Evolutionary conservation across 92 coral and sea anemone genomes (phyloP).

Genomic region (Palythoa caribaeorum): DNA sequence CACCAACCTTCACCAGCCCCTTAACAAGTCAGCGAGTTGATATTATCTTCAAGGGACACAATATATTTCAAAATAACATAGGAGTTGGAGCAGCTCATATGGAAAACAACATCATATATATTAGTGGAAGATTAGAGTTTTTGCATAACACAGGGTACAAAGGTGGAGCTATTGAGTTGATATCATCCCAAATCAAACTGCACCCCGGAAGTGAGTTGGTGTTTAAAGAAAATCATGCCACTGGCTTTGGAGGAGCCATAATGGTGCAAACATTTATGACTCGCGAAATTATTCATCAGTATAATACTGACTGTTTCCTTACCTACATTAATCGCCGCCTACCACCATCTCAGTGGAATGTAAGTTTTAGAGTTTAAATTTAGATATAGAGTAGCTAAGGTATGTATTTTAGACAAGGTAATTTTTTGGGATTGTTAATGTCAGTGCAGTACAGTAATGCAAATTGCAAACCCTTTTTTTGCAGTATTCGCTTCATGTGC

Average conservation of each 20-base stretch:
- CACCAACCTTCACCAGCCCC: slow-evolving; percentile 75
- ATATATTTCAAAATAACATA: slow-evolving; percentile 66
- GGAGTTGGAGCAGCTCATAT: slow-evolving; percentile 85
- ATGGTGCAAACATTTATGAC: slow-evolving; percentile 61
- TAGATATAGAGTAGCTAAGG: not conserved
- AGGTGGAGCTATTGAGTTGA: slow-evolving; percentile 82
- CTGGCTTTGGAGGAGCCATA: slow-evolving; percentile 84
- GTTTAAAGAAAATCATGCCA: slow-evolving; percentile 73
- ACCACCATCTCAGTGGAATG: slow-evolving; percentile 88
- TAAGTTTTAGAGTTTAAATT: slow-evolving; percentile 45
- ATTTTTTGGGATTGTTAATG: too few relatives aligned
- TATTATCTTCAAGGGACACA: slow-evolving; percentile 74
- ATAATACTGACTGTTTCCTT: slow-evolving; percentile 89
- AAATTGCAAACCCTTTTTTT: too few relatives aligned
- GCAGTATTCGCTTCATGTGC: too few relatives aligned
- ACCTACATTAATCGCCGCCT: slow-evolving; percentile 63
- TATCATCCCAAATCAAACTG: slow-evolving; percentile 80
- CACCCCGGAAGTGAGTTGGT: slow-evolving; percentile 80
- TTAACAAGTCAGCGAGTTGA: slow-evolving; percentile 79
- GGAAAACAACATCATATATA: slow-evolving; percentile 68
- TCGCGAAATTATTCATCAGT: slow-evolving; percentile 72
- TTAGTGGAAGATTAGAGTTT: slow-evolving; percentile 75
- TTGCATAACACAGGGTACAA: slow-evolving; percentile 66
- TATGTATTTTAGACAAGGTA: too few relatives aligned
- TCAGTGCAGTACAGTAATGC: too few relatives aligned